phyloP scores from a whole-genome alignment of 2,888 invertebrate species.

The Pycnomerus fuliginosus region DNA sequence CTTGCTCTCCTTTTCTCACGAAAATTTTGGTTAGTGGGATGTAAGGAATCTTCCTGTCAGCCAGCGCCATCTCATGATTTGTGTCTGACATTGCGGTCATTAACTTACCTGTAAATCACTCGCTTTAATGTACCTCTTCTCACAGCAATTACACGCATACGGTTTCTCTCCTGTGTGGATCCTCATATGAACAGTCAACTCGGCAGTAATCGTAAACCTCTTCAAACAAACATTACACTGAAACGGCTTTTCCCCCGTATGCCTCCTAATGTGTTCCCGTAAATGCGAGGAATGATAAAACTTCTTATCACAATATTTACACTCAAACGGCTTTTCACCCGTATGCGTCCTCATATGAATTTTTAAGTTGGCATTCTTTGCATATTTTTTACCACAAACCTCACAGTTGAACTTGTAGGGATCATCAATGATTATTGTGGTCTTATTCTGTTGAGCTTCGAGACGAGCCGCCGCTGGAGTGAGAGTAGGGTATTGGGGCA shows the following conservation, averaged over 20 bases:
- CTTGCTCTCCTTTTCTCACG: too few relatives aligned
- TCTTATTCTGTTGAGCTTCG: slow-evolving; percentile 22
- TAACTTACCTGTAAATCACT: slow-evolving; percentile 53
- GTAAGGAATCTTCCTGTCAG: too few relatives aligned
- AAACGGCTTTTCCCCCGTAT: slow-evolving; percentile 41
- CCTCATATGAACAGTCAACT: slow-evolving; percentile 50
- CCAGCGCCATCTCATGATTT: too few relatives aligned
- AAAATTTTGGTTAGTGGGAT: too few relatives aligned
- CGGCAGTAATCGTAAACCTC: slow-evolving; percentile 38
- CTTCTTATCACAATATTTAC: slow-evolving; percentile 39
- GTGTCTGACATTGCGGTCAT: too few relatives aligned
- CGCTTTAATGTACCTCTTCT: slow-evolving; percentile 56
- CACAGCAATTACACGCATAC: slow-evolving; percentile 56
- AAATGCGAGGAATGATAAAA: slow-evolving; percentile 42
- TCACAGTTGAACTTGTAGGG: slow-evolving; percentile 30
- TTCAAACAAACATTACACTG: slow-evolving; percentile 38
- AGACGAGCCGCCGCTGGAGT: slow-evolving; percentile 23
- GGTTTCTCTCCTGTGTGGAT: slow-evolving; percentile 55
- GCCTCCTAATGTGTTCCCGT: slow-evolving; percentile 38
- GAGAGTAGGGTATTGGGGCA: slow-evolving; percentile 22
- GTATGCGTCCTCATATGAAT: slow-evolving; percentile 40
- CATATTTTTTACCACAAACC: slow-evolving; percentile 37
- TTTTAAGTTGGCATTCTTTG: slow-evolving; percentile 39
- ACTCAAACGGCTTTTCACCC: slow-evolving; percentile 34
- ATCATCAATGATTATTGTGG: slow-evolving; percentile 24